Conservation (phyloP, 2,113 vertebrate species). For the Myotis lucifugus region DNA sequence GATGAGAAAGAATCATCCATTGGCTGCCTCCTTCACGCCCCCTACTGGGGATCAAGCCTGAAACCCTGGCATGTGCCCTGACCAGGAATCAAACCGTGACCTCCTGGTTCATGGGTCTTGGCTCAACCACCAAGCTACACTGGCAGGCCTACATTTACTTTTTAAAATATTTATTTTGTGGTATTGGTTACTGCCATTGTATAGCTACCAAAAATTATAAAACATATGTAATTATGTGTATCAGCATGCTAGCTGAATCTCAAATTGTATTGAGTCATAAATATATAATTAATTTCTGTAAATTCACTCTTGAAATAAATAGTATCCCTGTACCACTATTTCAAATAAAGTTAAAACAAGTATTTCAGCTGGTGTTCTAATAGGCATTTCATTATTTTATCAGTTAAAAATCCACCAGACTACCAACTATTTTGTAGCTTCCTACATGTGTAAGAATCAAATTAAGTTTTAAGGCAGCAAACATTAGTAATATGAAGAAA, state of each 20-base stretch:
- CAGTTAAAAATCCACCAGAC: conserved; percentile 22
- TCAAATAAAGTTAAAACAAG: conserved; percentile 37
- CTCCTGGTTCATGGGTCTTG: no score
- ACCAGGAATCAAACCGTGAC: no score
- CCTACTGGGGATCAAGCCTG: no score
- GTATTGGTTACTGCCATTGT: conserved; percentile 3
- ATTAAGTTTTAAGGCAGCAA: not conserved
- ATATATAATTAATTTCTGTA: not conserved
- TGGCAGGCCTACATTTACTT: not conserved
- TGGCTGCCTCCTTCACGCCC: no score
- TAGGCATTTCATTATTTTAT: not conserved
- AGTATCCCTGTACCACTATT: conserved; percentile 1
- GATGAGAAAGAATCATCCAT: no score
- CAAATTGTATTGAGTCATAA: not conserved
- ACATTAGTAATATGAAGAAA: not conserved
- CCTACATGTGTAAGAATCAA: not conserved
- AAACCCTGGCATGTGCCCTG: no score
- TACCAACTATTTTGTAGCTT: not conserved
- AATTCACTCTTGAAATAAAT: conserved; percentile 32
- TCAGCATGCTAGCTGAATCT: conserved; percentile 18
- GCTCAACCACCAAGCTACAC: no score
- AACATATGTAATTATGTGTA: conserved; percentile 34
- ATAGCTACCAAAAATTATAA: conserved; percentile 19
- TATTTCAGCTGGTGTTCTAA: conserved; percentile 22
- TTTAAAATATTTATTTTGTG: conserved; percentile 23